phyloP scores from a whole-genome alignment of 2,113 vertebrate species.

The Propithecus coquereli region DNA sequence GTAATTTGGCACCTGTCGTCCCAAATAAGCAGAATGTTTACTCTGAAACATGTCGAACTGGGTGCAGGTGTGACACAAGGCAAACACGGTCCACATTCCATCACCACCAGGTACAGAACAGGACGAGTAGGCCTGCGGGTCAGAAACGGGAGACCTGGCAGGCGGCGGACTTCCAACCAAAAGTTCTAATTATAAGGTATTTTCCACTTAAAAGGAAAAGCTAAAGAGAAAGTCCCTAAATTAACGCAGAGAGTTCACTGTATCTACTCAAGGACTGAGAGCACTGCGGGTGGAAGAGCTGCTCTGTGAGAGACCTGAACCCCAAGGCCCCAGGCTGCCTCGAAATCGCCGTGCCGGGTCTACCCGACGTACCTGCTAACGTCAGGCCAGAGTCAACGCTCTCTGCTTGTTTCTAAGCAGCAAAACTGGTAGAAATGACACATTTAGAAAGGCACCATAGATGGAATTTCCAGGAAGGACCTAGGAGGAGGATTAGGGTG shows the following conservation, averaged over 20 bases:
- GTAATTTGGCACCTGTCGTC: slow-evolving; percentile 8
- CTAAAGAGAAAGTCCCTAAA: slow-evolving; percentile 45
- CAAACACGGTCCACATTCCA: slow-evolving; percentile 34
- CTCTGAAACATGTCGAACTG: slow-evolving; percentile 22
- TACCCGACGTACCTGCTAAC: not conserved
- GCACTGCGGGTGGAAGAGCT: not conserved
- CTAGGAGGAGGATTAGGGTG: not conserved
- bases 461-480: slow-evolving; percentile 6
- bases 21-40: not conserved
- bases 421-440: not conserved
- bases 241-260: too few relatives aligned
- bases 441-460: not conserved
- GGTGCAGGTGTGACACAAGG: slow-evolving; percentile 11
- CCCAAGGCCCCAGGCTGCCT: not conserved
- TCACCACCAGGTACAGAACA: not conserved
- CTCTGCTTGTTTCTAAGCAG: not conserved
- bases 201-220: slow-evolving; percentile 8
- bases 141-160: not conserved
- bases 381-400: not conserved
- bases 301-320: not conserved
- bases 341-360: not conserved
- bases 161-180: not conserved
- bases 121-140: not conserved
- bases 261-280: not conserved
- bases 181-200: not conserved